Evolutionary conservation across 2,797 vertebrate species (phyloP), one percentile per base, ranked within the genome.

Genomic region (Phaenicophaeus curvirostris): DNA sequence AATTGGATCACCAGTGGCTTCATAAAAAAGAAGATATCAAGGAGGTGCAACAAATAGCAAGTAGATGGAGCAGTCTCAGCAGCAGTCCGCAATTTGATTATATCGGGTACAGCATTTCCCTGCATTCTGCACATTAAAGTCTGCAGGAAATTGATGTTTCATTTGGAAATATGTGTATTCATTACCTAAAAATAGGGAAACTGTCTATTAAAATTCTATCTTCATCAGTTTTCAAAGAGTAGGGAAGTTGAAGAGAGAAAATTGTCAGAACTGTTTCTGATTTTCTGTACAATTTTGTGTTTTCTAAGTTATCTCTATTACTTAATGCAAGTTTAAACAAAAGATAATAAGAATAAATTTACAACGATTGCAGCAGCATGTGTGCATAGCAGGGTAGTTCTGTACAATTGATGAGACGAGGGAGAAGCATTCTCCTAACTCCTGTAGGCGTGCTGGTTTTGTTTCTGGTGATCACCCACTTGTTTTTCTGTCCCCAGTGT

Each of bases 21-120:
- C 39, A 46, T 82, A 33, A 90, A 83, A 91, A 67, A 76, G 42
- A 21, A 59, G 55, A 16, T 92, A 53, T 55, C 46, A 35, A 51
- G 67, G 63, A 80, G 48, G 59, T 62, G 61, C 39, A 78, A 16
- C 11, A 28, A 68, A 67, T 37, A 85, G 58, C 42, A 59, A 80
- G 35, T 55, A 41, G 46, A 61, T 78, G 57, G 65, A 67, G 31
- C 31, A 15, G n/a, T 80, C 77, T 63, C 48, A 78, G 42, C 28
- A 31, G 74, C 44, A 85, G 72, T 41, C 41, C 95, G 68, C 61
- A 57, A 4, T 83, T 91, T 83, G 65, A 41, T 91, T 71, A 79
- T 50, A 57, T 80, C 87, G 69, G 46, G 13, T 85, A 11, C 4
- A 87, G 78, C 30, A 58, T 39, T 19, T 82, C 68, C 31, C 41